A percentile compares a stretch with the other conserved stretches of the same genome.
Evolutionary conservation across 2,888 invertebrate genomes (phyloP).

Genomic region (Gasteruption jaculator): DNA sequence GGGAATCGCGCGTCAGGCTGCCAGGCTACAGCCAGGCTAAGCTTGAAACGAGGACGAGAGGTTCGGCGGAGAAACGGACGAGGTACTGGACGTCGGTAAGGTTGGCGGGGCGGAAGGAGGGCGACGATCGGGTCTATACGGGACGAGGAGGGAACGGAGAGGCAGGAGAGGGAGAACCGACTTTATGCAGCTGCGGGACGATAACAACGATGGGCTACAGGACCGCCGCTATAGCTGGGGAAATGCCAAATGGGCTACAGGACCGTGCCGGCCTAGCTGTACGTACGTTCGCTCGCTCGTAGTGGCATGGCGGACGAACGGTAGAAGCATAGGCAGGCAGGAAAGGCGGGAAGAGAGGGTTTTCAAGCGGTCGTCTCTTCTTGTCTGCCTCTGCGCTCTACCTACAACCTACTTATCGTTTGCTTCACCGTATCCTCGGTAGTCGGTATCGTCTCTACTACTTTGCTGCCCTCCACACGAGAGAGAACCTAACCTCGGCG

Average conservation of each 20-base stretch:
- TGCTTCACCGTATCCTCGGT: slow-evolving; percentile 21
- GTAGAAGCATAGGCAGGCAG: slow-evolving; percentile 34
- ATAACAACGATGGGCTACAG: slow-evolving; percentile 55
- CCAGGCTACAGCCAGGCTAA: slow-evolving; percentile 17
- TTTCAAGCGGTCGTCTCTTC: slow-evolving; percentile 48
- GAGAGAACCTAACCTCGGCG: too few species aligned
- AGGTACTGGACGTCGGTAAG: slow-evolving; percentile 23
- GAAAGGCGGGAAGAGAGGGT: slow-evolving; percentile 40
- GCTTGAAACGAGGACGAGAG: too few species aligned
- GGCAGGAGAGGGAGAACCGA: slow-evolving; percentile 43
- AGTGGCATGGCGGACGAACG: slow-evolving; percentile 48
- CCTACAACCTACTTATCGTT: slow-evolving; percentile 23
- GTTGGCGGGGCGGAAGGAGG: slow-evolving; percentile 20
- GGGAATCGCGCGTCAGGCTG: slow-evolving; percentile 24
- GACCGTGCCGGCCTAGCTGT: slow-evolving; percentile 49
- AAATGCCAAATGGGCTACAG: slow-evolving; percentile 54
- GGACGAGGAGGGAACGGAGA: slow-evolving; percentile 22
- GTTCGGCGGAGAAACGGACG: slow-evolving; percentile 18
- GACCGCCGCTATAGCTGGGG: slow-evolving; percentile 51
- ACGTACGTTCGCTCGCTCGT: slow-evolving; percentile 44
- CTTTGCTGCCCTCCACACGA: slow-evolving; percentile 23
- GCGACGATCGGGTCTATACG: too few species aligned
- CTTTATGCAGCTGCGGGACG: slow-evolving; percentile 56
- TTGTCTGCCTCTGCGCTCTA: slow-evolving; percentile 41
- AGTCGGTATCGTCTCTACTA: slow-evolving; percentile 20